These are phyloP conservation scores for Macroramphosus scolopax DNA, from an alignment of 2,797 vertebrate genomes.

Conservation along the genomic window DNA sequence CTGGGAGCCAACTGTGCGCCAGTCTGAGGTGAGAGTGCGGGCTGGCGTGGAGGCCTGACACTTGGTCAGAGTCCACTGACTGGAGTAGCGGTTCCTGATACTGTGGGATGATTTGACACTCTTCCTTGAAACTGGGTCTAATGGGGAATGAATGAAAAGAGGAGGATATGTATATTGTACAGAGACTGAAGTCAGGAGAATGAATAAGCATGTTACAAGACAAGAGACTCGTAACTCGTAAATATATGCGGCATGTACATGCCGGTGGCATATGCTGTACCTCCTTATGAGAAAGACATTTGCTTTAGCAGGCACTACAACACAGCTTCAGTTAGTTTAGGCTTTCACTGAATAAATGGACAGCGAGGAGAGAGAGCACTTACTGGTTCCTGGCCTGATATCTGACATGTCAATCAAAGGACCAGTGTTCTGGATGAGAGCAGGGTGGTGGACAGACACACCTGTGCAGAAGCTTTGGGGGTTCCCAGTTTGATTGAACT, in stretches of 20 bases:
- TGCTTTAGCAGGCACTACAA: not conserved
- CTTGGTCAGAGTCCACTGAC: conserved; percentile 98
- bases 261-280: conserved; percentile 1
- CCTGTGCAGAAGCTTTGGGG: conserved; percentile 98
- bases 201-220: conserved; percentile 10
- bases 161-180: not conserved
- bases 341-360: conserved; percentile 10
- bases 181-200: conserved; percentile 17
- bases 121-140: conserved; percentile 96
- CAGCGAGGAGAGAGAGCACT: conserved; percentile 51
- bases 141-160: conserved; percentile 13
- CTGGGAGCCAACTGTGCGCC: conserved; percentile 95
- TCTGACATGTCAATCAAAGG: conserved; percentile 99
- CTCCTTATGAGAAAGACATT: conserved; percentile 6
- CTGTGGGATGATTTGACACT: conserved; percentile 95
- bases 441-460: conserved; percentile 94
- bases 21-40: conserved; percentile 94
- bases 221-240: too few species aligned
- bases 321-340: not conserved
- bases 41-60: conserved; percentile 96
- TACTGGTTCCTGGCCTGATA: conserved; percentile 98
- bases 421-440: conserved; percentile 97
- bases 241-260: too few species aligned
- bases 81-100: conserved; percentile 95
- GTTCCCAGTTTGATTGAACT: conserved; percentile 97